These are phyloP conservation scores for Scophthalmus maximus DNA, from an alignment of 2,113 vertebrate species.

Conservation along the genomic window DNA sequence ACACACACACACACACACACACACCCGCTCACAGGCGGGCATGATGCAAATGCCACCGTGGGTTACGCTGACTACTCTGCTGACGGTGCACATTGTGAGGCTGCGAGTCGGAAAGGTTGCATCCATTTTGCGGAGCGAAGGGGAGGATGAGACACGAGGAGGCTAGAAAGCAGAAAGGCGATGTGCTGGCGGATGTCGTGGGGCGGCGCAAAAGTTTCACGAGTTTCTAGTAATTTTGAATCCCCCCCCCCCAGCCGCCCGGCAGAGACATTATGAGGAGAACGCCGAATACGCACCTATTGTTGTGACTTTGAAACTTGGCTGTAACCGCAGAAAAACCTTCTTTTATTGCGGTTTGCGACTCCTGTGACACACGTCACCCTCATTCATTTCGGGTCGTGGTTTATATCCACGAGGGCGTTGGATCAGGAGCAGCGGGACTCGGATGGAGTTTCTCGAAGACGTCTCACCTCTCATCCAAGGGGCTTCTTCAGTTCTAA, in stretches of 20 bases:
- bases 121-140: conserved; percentile 45
- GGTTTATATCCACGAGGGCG: no score
- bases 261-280: not conserved
- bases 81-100: conserved; percentile 73
- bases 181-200: not conserved
- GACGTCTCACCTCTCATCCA: no score
- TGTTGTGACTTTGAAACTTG: no score
- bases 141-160: conserved; percentile 7
- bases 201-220: conserved; percentile 2
- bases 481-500: no score
- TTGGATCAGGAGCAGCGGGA: no score
- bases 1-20: conserved; percentile 30
- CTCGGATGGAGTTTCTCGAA: no score
- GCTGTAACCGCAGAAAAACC: no score
- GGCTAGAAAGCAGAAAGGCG: conserved; percentile 3
- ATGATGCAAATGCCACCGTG: conserved; percentile 73
- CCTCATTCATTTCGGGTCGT: no score
- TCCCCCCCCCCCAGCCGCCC: not conserved
- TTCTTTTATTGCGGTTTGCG: no score
- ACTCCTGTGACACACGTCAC: no score
- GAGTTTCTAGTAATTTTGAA: no score
- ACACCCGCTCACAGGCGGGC: conserved; percentile 26
- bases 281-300: no score
- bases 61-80: conserved; percentile 69
- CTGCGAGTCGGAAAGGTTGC: conserved; percentile 63